Evolutionary conservation across 2,113 vertebrate species (phyloP), one percentile per base, ranked within the genome.

Genomic region (Brachyhypopomus occidentalis): DNA sequence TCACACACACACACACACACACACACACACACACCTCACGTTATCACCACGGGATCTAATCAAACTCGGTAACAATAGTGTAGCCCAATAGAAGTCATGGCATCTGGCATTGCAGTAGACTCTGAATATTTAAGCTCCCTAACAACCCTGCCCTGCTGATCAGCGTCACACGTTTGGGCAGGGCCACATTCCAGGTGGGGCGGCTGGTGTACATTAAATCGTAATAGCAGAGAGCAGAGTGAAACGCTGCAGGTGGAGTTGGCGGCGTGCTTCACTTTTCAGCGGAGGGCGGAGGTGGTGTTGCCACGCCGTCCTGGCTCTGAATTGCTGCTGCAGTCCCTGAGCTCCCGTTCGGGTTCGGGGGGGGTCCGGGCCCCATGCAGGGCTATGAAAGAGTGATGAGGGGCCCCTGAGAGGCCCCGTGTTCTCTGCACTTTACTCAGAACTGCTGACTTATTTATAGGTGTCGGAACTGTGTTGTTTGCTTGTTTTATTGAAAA

Each of bases 401-500:
- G 92, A 91, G 89, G 80, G 87, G 82, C 88, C 86, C 90, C 85
- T 78, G 88, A 82, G 88, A 87, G 87, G 87, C 86, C 87, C 82
- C 80, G 84, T 90, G 90, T 92, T 91, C 91, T 87, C 91, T 87
- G 88, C 92, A 92, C 91, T 94, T 93, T 92, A 92, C 92, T 92
- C 90, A 89, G 88, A 84, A 90, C 88, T 60, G 17, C 89, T 94
- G 86, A 91, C 89, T 94, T 94, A 94, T 94, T 94, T 91, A 93
- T 92, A 88, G 88, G 86, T 89, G 91, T 92, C 89, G 89, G 92
- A 92, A 89, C 91, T 90, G 85, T 93, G 92, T 93, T 93, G 93
- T 94, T 94, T 93, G 92, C 93, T 93, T 94, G 92, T 94, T 94
- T 93, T 94, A 93, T 93, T 93, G 91, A 93, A 92, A 91, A 93